Base-by-base conservation (phyloP, 23 tunicate species). In the Oikopleura albicans region DNA sequence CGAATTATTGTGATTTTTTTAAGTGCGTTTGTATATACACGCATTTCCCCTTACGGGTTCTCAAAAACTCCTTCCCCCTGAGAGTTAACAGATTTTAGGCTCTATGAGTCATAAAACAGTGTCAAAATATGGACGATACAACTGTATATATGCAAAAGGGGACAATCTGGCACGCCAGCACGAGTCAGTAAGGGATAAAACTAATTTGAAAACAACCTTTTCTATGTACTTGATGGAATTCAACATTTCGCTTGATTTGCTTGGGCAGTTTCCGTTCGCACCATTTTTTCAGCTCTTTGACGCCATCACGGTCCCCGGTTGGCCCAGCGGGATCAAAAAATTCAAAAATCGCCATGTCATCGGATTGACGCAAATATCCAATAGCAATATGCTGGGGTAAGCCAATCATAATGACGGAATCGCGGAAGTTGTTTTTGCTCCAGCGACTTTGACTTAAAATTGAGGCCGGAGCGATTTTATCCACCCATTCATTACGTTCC, bases 301-400 rank as follows among this genome's bases (percentile, higher is more conserved):
- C 79, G 33, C 79, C 79, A 22, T 71, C 79, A 12, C 79, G 33
- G 37, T 71, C 79, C 4, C 79, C 79, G 35, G 79, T 71, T 16
- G 79, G 79, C 2, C 79, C 79, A 2, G 79, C 79, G 83, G 99
- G 99, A 84, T 95, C 99, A 22, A 95, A 94, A 84, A 91, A 95
- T 75, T 95, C 99, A 35, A 95, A 94, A 56, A 83, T 86, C 0
- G 91, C 89, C 37, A 87, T 87, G 0, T 88, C 84, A n/a, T 86
- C 66, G 27, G 96, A 85, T 76, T 90, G 91, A 83, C 89, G 90
- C 2, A 95, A 86, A 76, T 90, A 95, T 4, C 96, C 99, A 0
- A 95, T 94, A 1, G 99, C 91, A 1, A 95, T 95, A 76, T 95
- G 99, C 83, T 95, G 99, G 1, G 99, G 99, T 1, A 95, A 83